phyloP scores from a whole-genome alignment of 2,797 vertebrate species.

The Brachyalestes nurse region DNA sequence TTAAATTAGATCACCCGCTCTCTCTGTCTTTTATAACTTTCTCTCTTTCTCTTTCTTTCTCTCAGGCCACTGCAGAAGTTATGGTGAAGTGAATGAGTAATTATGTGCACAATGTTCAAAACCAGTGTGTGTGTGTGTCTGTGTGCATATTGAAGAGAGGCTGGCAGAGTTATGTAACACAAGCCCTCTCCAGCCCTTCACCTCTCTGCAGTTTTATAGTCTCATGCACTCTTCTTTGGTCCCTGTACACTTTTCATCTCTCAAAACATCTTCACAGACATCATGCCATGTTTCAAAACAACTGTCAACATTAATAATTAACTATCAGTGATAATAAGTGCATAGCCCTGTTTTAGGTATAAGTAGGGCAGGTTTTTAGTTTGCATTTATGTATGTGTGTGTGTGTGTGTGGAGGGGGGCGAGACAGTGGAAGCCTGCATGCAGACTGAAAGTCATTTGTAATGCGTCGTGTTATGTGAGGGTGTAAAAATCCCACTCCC shows the following conservation, averaged over 20 bases:
- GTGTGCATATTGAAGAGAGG: not conserved
- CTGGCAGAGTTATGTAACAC: conserved; percentile 36
- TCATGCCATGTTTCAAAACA: not conserved
- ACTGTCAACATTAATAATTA: not conserved
- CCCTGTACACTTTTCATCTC: not conserved
- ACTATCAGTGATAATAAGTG: not conserved
- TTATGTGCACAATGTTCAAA: conserved; percentile 1
- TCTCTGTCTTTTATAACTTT: not conserved
- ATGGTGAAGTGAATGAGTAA: not conserved
- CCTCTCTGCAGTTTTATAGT: conserved; percentile 18
- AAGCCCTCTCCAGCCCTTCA: conserved; percentile 21
- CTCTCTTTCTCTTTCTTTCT: not conserved
- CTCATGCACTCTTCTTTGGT: not conserved
- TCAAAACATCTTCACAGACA: not conserved
- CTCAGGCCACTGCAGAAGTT: not conserved
- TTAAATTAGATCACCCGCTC: not conserved
- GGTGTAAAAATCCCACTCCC: conserved; percentile 5
- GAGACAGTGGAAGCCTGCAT: not conserved
- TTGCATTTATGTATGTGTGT: not conserved
- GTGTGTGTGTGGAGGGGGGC: not conserved
- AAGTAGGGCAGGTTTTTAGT: not conserved
- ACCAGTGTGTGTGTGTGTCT: not conserved
- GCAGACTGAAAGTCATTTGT: not conserved
- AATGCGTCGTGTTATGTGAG: not conserved
- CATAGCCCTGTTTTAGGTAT: too few relatives aligned